These are phyloP conservation scores for Sebastes matsubarae DNA, from an alignment of 2,797 vertebrate genomes.

Conservation along the genomic window DNA sequence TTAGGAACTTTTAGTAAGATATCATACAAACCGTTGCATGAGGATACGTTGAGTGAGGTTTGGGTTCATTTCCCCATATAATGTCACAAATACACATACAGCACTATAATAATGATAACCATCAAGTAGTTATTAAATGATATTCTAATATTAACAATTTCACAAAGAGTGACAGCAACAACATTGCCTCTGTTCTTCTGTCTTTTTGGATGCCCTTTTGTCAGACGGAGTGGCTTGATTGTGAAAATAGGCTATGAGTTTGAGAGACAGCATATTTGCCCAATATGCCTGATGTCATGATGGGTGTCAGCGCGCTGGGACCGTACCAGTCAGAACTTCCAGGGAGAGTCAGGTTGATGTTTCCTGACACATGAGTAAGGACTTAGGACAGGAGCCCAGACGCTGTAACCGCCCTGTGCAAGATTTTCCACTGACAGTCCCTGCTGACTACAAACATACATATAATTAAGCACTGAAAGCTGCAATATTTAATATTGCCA, in stretches of 20 bases:
- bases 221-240: not conserved
- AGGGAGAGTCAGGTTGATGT: conserved; percentile 46
- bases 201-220: not conserved
- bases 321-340: conserved; percentile 59
- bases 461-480: conserved; percentile 3
- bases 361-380: conserved; percentile 53
- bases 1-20: too few relatives aligned
- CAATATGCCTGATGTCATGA: conserved; percentile 60
- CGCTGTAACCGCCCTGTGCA: conserved; percentile 36
- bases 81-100: not conserved
- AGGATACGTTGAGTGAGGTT: not conserved
- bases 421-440: conserved; percentile 54
- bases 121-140: not conserved
- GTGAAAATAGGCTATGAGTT: not conserved
- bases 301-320: conserved; percentile 50
- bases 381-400: conserved; percentile 49
- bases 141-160: not conserved
- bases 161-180: not conserved
- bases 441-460: conserved; percentile 9
- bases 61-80: not conserved
- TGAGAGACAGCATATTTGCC: conserved; percentile 18
- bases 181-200: not conserved
- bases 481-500: not conserved
- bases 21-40: too few relatives aligned
- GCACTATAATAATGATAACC: too few relatives aligned